A percentile compares a stretch with the other conserved stretches of the same genome.
Conservation (phyloP, 2,113 vertebrate species). For the Malurus cyaneus region DNA sequence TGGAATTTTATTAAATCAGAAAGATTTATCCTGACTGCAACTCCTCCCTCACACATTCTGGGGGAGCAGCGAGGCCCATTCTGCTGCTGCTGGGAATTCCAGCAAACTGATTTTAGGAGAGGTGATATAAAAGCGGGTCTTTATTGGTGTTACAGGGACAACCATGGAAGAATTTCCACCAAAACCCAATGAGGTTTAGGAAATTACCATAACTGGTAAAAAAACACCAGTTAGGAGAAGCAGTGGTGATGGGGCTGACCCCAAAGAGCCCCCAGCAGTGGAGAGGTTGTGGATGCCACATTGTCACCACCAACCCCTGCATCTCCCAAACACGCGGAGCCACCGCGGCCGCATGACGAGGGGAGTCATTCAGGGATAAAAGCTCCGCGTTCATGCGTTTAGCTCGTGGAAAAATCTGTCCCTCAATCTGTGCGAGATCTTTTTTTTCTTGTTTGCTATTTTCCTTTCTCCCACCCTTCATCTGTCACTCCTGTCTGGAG, state of each 20-base stretch:
- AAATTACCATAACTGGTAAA: too few relatives aligned
- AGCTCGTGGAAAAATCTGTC: constrained; percentile 57
- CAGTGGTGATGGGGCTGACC: too few relatives aligned
- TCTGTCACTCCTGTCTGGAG: constrained; percentile 54
- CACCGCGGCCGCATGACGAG: neutral
- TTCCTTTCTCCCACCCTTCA: constrained; percentile 63
- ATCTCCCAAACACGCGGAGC: neutral
- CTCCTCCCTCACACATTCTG: rapidly evolving
- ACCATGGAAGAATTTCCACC: too few relatives aligned
- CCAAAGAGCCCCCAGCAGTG: neutral
- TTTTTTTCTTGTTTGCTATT: constrained; percentile 47
- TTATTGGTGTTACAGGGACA: too few relatives aligned
- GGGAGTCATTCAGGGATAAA: constrained; percentile 46
- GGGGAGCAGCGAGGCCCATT: neutral
- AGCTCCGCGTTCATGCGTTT: constrained; percentile 27
- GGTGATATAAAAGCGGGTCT: too few relatives aligned
- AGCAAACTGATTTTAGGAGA: too few relatives aligned
- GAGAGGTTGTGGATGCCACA: neutral
- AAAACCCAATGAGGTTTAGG: too few relatives aligned
- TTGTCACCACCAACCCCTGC: neutral
- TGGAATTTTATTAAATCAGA: too few relatives aligned
- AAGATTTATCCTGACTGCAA: neutral
- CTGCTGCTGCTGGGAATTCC: neutral
- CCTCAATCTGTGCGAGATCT: constrained; percentile 58
- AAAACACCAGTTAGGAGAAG: too few relatives aligned